Conservation (phyloP, 2,113 vertebrate genomes). For the Petroica traversi region DNA sequence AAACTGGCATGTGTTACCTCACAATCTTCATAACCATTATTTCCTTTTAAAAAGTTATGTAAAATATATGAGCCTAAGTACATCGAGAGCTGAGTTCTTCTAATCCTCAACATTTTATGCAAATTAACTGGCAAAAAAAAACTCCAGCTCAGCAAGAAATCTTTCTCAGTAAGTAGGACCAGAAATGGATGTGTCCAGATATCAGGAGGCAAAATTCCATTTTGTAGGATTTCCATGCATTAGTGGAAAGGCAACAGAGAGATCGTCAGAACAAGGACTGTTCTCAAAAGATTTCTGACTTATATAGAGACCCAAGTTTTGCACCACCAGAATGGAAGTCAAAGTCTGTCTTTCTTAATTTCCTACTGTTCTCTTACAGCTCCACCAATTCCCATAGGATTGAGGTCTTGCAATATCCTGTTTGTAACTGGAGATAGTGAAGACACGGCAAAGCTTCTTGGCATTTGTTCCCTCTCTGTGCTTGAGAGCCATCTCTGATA, state of each 20-base stretch:
- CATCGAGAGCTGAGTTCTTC: background rate
- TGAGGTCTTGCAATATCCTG: background rate
- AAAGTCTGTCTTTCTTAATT: background rate
- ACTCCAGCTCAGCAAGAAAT: background rate
- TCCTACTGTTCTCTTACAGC: background rate
- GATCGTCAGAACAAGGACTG: background rate
- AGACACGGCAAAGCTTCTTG: background rate
- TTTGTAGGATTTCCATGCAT: background rate
- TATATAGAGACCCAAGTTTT: background rate
- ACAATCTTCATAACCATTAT: background rate
- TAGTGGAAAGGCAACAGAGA: background rate
- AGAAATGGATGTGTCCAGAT: background rate
- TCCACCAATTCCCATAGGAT: background rate
- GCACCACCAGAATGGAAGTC: background rate
- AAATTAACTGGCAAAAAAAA: background rate
- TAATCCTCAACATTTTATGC: constrained; percentile 25
- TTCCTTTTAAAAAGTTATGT: background rate
- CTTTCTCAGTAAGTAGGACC: background rate
- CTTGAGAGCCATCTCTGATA: background rate
- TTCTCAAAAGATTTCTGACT: background rate
- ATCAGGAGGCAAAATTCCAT: background rate
- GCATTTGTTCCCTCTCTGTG: background rate
- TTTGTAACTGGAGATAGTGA: background rate
- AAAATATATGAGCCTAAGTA: background rate
- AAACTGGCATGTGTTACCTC: background rate